phyloP scores from a whole-genome alignment of 2,888 invertebrate genomes.

The Eupithecia tripunctaria region DNA sequence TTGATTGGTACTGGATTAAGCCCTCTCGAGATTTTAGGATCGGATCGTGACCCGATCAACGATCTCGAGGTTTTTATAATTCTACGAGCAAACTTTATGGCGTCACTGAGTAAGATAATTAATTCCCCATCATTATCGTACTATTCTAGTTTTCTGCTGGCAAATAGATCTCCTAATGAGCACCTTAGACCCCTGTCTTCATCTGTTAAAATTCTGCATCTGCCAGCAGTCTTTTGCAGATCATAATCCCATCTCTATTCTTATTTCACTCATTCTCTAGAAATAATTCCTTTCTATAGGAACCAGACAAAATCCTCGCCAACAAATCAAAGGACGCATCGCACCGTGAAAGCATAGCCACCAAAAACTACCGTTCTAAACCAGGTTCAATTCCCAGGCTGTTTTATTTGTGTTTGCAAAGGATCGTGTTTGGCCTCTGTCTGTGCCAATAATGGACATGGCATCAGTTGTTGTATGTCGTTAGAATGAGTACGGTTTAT shows the following conservation, averaged over 20 bases:
- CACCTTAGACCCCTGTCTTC: neutral
- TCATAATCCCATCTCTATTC: neutral
- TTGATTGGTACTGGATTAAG: neutral
- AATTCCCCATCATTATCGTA: neutral
- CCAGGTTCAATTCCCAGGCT: constrained; percentile 59
- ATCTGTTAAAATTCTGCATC: neutral
- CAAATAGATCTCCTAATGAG: neutral
- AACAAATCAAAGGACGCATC: constrained; percentile 15
- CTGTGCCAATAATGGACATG: constrained; percentile 67
- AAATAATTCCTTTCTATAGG: neutral
- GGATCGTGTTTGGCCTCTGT: constrained; percentile 75
- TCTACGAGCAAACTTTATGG: neutral
- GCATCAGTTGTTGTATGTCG: constrained; percentile 34
- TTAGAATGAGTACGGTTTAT: constrained; percentile 28
- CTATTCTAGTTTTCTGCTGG: neutral
- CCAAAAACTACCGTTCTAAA: constrained; percentile 34
- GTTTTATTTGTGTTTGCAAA: constrained; percentile 62
- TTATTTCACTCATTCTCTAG: neutral
- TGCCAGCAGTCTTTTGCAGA: neutral
- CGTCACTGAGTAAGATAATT: neutral
- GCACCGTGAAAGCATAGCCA: constrained; percentile 13
- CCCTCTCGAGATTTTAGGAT: neutral
- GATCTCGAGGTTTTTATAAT: neutral
- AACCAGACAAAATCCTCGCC: constrained; percentile 3
- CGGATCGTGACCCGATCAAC: neutral